Conservation (phyloP, 2,797 vertebrate species). For the Halcyon leucocephala region DNA sequence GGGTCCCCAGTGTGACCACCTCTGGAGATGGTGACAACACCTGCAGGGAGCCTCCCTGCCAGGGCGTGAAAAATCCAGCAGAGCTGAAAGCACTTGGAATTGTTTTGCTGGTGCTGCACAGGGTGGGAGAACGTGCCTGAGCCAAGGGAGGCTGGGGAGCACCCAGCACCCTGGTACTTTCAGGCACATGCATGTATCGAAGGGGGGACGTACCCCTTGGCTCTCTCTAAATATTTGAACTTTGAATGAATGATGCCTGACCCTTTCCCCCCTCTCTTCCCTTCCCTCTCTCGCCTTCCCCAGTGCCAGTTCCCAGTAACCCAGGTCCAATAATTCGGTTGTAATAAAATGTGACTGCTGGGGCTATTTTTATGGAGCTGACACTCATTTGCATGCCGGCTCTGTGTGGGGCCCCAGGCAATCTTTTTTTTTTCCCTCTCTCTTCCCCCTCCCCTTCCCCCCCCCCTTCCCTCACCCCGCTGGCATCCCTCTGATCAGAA, state of each 20-base stretch:
- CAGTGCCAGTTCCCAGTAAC: slow-evolving; percentile 69
- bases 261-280: background rate
- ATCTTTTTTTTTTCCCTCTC: slow-evolving; percentile 18
- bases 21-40: background rate
- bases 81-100: background rate
- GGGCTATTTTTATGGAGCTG: slow-evolving; percentile 77
- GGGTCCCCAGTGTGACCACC: accelerated
- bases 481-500: slow-evolving; percentile 81
- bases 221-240: background rate
- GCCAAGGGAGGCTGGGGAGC: background rate
- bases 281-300: background rate
- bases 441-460: background rate
- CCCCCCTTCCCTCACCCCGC: background rate
- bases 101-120: background rate
- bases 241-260: slow-evolving; percentile 34
- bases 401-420: slow-evolving; percentile 75
- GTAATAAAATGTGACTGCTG: slow-evolving; percentile 83
- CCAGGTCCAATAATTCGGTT: slow-evolving; percentile 66
- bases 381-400: slow-evolving; percentile 78
- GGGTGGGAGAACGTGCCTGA: background rate
- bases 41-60: background rate
- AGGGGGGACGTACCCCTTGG: background rate
- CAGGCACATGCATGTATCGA: accelerated
- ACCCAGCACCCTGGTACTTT: background rate
- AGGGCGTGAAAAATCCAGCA: background rate